Evolutionary conservation across 2,888 invertebrate species (phyloP).

Genomic region (Malthinus seriepunctatus): DNA sequence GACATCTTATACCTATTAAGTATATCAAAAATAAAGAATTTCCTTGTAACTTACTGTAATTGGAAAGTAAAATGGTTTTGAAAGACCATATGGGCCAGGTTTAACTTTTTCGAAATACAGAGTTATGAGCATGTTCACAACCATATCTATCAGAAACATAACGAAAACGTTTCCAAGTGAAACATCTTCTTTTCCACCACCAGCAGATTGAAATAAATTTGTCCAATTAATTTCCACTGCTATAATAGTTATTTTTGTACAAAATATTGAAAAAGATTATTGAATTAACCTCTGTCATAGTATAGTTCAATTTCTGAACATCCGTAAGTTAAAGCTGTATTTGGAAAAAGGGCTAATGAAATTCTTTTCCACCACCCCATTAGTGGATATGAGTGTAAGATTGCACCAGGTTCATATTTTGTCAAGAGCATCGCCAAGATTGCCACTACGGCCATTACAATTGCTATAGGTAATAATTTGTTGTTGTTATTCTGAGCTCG

Average conservation of each 20-base stretch:
- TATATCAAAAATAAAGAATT: neutral
- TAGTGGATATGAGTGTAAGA: slow-evolving; percentile 31
- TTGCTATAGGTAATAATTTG: too few relatives aligned
- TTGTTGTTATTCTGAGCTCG: too few relatives aligned
- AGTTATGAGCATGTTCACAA: too few relatives aligned
- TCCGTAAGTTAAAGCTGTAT: too few relatives aligned
- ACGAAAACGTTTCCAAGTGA: too few relatives aligned
- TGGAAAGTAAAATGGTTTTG: slow-evolving; percentile 54
- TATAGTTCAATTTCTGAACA: slow-evolving; percentile 46
- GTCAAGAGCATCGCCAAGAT: slow-evolving; percentile 48
- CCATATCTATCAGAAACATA: too few relatives aligned
- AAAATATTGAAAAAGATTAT: neutral
- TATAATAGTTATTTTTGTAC: slow-evolving; percentile 36
- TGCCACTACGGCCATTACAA: slow-evolving; percentile 47
- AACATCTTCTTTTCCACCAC: too few relatives aligned
- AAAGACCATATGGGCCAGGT: slow-evolving; percentile 65
- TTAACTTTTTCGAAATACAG: too few relatives aligned
- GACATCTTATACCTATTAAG: too few relatives aligned
- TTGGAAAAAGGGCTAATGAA: too few relatives aligned
- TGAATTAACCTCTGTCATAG: slow-evolving; percentile 46
- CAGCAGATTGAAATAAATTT: slow-evolving; percentile 62
- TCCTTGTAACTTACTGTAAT: slow-evolving; percentile 26
- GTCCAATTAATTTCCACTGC: slow-evolving; percentile 60
- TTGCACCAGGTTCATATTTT: slow-evolving; percentile 43
- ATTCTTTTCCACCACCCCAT: slow-evolving; percentile 35